Percentiles rank a stretch among this genome's conserved stretches.
Conservation (phyloP, 2,113 vertebrate species). For the Ciconia boyciana region DNA sequence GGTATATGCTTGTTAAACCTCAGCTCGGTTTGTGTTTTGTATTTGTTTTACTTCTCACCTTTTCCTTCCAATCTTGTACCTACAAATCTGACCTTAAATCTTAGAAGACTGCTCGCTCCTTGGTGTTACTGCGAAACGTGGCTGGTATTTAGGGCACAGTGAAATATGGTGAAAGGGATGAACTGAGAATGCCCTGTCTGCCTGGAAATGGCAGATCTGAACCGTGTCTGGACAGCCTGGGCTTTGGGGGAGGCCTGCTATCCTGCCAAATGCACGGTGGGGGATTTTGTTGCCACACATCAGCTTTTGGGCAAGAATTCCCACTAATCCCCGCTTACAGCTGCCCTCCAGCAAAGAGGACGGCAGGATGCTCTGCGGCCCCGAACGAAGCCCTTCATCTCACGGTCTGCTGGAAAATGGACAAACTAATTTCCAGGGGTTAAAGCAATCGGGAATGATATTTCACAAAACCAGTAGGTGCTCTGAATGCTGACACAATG, state of each 20-base stretch:
- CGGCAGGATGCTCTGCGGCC: fast-evolving
- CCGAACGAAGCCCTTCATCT: fast-evolving
- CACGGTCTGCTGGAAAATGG: neutral
- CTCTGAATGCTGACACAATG: neutral
- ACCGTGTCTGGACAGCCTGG: neutral
- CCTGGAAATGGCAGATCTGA: neutral
- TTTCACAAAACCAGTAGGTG: neutral
- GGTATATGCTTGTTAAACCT: conserved; percentile 8
- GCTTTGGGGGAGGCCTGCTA: fast-evolving
- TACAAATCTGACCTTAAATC: conserved; percentile 14
- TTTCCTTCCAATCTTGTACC: conserved; percentile 19
- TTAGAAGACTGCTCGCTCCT: neutral
- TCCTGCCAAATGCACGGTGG: neutral
- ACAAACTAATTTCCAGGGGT: neutral
- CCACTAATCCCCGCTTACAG: neutral
- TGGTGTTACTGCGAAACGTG: neutral
- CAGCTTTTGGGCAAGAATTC: neutral
- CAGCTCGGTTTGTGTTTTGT: neutral
- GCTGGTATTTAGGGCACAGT: neutral
- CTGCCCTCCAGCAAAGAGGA: neutral
- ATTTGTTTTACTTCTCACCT: conserved; percentile 42
- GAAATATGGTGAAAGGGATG: neutral
- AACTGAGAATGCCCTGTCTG: neutral
- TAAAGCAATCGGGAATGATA: neutral
- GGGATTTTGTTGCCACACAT: neutral